Evolutionary conservation across 92 coral and sea anemone species (phyloP).

Genomic region (Phenganax stokvisi): DNA sequence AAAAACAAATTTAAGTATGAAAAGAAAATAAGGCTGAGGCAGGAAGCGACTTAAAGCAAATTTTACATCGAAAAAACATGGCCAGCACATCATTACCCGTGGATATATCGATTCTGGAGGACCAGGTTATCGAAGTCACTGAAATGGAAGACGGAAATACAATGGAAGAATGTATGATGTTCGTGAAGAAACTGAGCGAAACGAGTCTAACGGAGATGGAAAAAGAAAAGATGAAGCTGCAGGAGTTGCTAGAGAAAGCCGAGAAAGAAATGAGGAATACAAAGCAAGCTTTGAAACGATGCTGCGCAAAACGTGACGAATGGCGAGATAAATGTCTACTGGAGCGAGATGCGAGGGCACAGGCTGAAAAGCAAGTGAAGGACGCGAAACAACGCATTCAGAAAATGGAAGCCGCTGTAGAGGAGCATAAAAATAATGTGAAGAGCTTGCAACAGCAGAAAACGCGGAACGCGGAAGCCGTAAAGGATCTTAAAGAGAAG

Average conservation of each 20-base stretch:
- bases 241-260: slow-evolving; percentile 70
- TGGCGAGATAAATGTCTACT: slow-evolving; percentile 41
- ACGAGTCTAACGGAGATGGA: slow-evolving; percentile 82
- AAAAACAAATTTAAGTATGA: slow-evolving; percentile 3
- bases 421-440: slow-evolving; percentile 43
- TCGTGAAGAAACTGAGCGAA: slow-evolving; percentile 91
- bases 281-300: slow-evolving; percentile 62
- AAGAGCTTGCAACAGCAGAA: slow-evolving; percentile 41
- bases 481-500: slow-evolving; percentile 47
- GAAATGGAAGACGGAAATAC: slow-evolving; percentile 72
- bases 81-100: slow-evolving; percentile 29
- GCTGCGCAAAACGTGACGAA: slow-evolving; percentile 62
- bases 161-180: slow-evolving; percentile 92
- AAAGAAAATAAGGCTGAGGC: not conserved
- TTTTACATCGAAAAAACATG: slow-evolving; percentile 6
- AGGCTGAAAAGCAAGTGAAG: slow-evolving; percentile 54
- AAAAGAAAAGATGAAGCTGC: slow-evolving; percentile 66
- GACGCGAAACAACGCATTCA: slow-evolving; percentile 45
- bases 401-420: slow-evolving; percentile 54
- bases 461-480: slow-evolving; percentile 37
- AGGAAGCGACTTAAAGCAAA: slow-evolving; percentile 6
- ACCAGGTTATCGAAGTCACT: slow-evolving; percentile 78
- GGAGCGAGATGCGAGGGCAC: slow-evolving; percentile 54
- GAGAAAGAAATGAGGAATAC: slow-evolving; percentile 75
- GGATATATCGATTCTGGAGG: slow-evolving; percentile 82